Percentiles rank a stretch among this genome's conserved stretches.
Conservation (phyloP, 2,797 vertebrate genomes). For the Myripristis murdjan region DNA sequence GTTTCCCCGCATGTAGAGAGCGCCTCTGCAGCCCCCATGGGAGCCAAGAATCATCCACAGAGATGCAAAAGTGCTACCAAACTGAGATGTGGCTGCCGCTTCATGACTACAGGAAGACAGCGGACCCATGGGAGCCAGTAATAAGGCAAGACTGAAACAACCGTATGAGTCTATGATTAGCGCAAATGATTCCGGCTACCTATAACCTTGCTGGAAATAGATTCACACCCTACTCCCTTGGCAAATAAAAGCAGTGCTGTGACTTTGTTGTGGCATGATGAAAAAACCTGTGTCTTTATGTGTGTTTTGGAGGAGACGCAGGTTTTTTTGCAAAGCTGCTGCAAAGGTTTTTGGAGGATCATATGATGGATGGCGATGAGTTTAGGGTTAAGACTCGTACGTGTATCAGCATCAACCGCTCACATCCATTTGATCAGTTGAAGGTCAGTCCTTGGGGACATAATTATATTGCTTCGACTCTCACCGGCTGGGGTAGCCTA, state of each 20-base stretch:
- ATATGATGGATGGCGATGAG: no score
- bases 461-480: no score
- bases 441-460: no score
- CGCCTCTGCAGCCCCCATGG: conserved; percentile 54
- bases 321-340: neutral
- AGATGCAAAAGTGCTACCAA: conserved; percentile 54
- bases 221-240: conserved; percentile 5
- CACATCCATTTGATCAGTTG: no score
- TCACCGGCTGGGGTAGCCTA: no score
- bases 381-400: no score
- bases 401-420: no score
- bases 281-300: neutral
- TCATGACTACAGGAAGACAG: conserved; percentile 48
- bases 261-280: neutral
- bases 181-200: conserved; percentile 27
- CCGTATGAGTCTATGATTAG: conserved; percentile 37
- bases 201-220: conserved; percentile 41
- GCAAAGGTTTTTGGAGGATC: neutral
- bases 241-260: conserved; percentile 12
- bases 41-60: conserved; percentile 61
- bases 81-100: conserved; percentile 50
- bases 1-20: conserved; percentile 56
- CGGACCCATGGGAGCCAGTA: conserved; percentile 37
- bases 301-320: neutral
- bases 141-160: conserved; percentile 39